Evolutionary conservation across 2,888 invertebrate species (phyloP).

Genomic region (Beris chalybata): DNA sequence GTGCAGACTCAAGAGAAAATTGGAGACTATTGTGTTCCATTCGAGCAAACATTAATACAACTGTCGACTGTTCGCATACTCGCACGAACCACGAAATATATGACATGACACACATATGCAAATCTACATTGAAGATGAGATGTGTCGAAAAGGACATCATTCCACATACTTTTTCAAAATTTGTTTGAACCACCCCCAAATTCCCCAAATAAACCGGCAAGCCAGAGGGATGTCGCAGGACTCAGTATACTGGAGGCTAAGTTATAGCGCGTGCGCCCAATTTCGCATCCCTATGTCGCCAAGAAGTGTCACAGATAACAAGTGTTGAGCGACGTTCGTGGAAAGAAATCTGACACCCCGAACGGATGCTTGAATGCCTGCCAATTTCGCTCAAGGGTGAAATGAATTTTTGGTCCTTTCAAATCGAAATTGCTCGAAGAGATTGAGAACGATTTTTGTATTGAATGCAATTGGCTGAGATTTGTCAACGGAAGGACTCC

Average conservation of each 20-base stretch:
- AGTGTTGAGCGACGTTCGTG: slow-evolving; percentile 8
- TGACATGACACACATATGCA: background rate
- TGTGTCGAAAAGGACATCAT: too few relatives aligned
- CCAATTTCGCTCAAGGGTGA: slow-evolving; percentile 29
- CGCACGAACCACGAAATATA: too few relatives aligned
- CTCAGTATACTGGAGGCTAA: background rate
- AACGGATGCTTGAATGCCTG: slow-evolving; percentile 24
- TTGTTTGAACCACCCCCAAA: too few relatives aligned
- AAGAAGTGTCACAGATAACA: slow-evolving; percentile 35
- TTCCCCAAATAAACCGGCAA: too few relatives aligned
- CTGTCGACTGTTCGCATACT: slow-evolving; percentile 3
- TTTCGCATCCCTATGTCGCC: slow-evolving; percentile 23
- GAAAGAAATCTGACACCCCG: slow-evolving; percentile 12
- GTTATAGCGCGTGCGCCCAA: slow-evolving; percentile 37
- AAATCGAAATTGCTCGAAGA: slow-evolving; percentile 19
- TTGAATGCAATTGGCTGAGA: slow-evolving; percentile 9
- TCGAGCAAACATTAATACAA: slow-evolving; percentile 42
- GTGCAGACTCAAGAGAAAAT: slow-evolving; percentile 46
- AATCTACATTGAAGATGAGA: background rate
- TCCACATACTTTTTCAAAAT: too few relatives aligned
- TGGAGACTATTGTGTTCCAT: slow-evolving; percentile 44
- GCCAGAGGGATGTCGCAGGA: too few relatives aligned
- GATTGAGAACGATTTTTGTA: slow-evolving; percentile 6
- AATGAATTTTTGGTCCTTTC: slow-evolving; percentile 31
- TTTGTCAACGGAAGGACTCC: slow-evolving; percentile 26